These are phyloP conservation scores for Brachyptera putata DNA, from an alignment of 2,888 invertebrate genomes.

Conservation along the genomic window DNA sequence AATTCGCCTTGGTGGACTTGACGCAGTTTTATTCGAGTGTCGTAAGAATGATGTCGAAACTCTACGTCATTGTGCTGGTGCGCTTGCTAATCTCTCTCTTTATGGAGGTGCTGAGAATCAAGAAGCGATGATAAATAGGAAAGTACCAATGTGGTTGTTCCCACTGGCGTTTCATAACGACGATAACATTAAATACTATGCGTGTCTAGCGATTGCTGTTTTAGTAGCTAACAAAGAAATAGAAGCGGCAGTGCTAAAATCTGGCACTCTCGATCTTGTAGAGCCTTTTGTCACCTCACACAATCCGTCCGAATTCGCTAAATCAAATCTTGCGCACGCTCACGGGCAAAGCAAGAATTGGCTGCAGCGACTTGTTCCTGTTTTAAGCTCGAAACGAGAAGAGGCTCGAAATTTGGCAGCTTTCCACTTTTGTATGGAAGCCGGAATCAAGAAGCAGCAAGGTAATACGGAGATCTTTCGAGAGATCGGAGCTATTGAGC, in stretches of 20 bases:
- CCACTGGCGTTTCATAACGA: slow-evolving; percentile 95
- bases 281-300: slow-evolving; percentile 95
- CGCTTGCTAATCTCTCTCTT: slow-evolving; percentile 90
- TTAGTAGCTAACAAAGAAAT: slow-evolving; percentile 97
- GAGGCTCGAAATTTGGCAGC: slow-evolving; percentile 96
- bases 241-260: slow-evolving; percentile 91
- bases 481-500: slow-evolving; percentile 92
- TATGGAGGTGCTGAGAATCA: slow-evolving; percentile 97
- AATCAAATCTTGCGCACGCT: slow-evolving; percentile 85
- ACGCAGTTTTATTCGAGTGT: slow-evolving; percentile 92
- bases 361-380: slow-evolving; percentile 88
- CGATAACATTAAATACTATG: slow-evolving; percentile 97
- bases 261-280: slow-evolving; percentile 93
- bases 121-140: slow-evolving; percentile 92
- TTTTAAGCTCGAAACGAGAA: slow-evolving; percentile 88
- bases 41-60: slow-evolving; percentile 90
- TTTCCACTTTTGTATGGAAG: slow-evolving; percentile 99
- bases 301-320: slow-evolving; percentile 92
- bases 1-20: slow-evolving; percentile 85
- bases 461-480: slow-evolving; percentile 86
- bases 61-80: slow-evolving; percentile 92
- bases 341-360: slow-evolving; percentile 96
- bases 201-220: slow-evolving; percentile 94
- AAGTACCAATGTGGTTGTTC: slow-evolving; percentile 95
- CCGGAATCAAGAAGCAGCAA: slow-evolving; percentile 93